phyloP scores from a whole-genome alignment of 2,113 vertebrate genomes.

The Neofelis nebulosa region DNA sequence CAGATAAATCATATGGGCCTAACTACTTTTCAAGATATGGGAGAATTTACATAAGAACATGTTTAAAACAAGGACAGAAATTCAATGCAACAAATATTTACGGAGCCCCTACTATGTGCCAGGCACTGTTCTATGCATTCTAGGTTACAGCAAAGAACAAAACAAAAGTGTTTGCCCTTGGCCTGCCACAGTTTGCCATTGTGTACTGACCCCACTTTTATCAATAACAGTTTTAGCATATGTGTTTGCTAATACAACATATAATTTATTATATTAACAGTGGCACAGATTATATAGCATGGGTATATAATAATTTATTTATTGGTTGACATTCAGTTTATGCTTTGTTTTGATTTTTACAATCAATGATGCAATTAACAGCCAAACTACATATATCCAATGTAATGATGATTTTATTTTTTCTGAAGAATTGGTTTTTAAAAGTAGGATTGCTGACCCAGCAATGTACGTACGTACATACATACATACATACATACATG shows the following conservation, averaged over 20 bases:
- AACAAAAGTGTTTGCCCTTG: background rate
- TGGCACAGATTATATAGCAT: background rate
- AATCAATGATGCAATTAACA: background rate
- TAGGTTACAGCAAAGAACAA: background rate
- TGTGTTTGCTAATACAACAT: background rate
- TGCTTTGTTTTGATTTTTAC: conserved; percentile 19
- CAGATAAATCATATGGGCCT: background rate
- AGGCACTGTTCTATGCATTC: background rate
- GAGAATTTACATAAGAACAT: background rate
- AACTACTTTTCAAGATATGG: conserved; percentile 25
- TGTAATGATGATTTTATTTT: background rate
- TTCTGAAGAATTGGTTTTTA: background rate
- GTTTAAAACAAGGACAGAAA: background rate
- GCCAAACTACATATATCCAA: background rate
- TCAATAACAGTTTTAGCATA: background rate
- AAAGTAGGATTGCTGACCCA: background rate
- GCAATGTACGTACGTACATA: background rate
- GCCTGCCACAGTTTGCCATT: background rate
- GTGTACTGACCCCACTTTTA: background rate
- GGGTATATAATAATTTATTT: background rate
- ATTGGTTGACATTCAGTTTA: background rate
- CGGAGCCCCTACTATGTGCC: background rate
- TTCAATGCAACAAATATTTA: conserved; percentile 41
- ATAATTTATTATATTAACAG: background rate
- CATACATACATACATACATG: background rate